Evolutionary conservation across 2,113 vertebrate genomes (phyloP), one percentile per base, ranked within the genome.

Genomic region (Varanus komodoensis): DNA sequence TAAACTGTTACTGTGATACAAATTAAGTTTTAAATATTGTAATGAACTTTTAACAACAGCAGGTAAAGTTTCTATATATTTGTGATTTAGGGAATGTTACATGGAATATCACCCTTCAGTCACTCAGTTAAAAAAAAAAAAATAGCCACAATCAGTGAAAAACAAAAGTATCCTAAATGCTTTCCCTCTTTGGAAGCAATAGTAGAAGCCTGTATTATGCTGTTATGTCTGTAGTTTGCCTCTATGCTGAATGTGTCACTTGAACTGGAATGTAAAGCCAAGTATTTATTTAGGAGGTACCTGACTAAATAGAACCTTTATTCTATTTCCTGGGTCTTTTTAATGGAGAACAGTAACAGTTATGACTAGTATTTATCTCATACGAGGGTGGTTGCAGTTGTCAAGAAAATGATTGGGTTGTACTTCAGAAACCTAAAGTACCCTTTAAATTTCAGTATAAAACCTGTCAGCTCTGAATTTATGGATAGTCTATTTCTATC

Each of bases 251-350:
- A 44, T 54, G 14, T 1, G 4, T 69, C 25, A 2, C n/a, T 12
- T 52, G 48, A 84, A 85, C 14, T 52, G 54, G 64, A 44, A 68
- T 38, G 34, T 1, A 50, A 50, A 64, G 32, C 61, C n/a, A 34
- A 82, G 25, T 74, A 17, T 6, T 86, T 3, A n/a, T 85, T 74
- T 86, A 50, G 32, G 29, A 85, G 23, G 50, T 19, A 21, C 14
- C n/a, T 86, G 52, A 73, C 29, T 7, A 48, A 71, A 82, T 29
- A n/a, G 0, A n/a, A 85, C 15, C 4, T 8, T 87, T 3, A 19
- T 23, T 79, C 74, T 44, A 32, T 64, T 87, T 77, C 81, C 29
- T 78, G 25, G 77, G n/a, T 25, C 8, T 73, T 88, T 89, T 89
- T 57, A 27, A 73, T 71, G 14, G 61, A 23, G 25, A 82, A 38